Percentiles rank a stretch among this genome's conserved stretches.
Evolutionary conservation across 2,888 invertebrate species (phyloP).

Genomic region (Platycheirus albimanus): DNA sequence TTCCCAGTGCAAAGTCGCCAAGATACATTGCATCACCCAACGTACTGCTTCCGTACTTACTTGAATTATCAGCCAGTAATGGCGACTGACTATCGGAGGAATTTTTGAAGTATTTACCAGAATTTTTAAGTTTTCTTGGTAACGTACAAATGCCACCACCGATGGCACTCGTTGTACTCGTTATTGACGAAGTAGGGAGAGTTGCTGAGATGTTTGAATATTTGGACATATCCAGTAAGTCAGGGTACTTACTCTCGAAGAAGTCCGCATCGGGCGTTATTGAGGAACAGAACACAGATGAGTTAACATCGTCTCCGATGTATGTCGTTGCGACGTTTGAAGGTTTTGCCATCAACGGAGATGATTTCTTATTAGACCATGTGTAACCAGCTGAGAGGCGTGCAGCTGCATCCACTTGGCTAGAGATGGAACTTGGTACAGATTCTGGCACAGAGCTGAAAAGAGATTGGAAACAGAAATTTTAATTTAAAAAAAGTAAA

Average conservation of each 20-base stretch:
- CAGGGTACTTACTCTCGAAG: slow-evolving; percentile 82
- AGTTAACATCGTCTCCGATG: slow-evolving; percentile 79
- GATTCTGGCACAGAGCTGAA: slow-evolving; percentile 84
- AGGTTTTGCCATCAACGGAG: slow-evolving; percentile 78
- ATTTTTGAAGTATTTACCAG: slow-evolving; percentile 80
- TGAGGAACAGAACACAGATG: slow-evolving; percentile 81
- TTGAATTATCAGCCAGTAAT: slow-evolving; percentile 85
- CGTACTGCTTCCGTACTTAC: slow-evolving; percentile 89
- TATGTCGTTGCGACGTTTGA: slow-evolving; percentile 75
- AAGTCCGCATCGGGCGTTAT: slow-evolving; percentile 82
- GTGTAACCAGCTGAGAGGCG: slow-evolving; percentile 76
- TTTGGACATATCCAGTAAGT: slow-evolving; percentile 81
- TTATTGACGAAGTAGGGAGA: slow-evolving; percentile 55
- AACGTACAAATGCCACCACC: slow-evolving; percentile 86
- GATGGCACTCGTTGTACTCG: slow-evolving; percentile 53
- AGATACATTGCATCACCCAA: slow-evolving; percentile 86
- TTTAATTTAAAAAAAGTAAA: background rate
- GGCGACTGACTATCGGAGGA: slow-evolving; percentile 89
- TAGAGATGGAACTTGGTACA: slow-evolving; percentile 85
- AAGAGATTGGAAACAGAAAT: slow-evolving; percentile 76
- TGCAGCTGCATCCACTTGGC: slow-evolving; percentile 81
- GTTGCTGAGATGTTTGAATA: slow-evolving; percentile 76
- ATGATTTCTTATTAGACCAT: slow-evolving; percentile 80
- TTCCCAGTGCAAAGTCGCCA: slow-evolving; percentile 83
- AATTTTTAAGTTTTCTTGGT: slow-evolving; percentile 83